phyloP scores from a whole-genome alignment of 1,140 invertebrate genomes.

The Camponotus floridanus region DNA sequence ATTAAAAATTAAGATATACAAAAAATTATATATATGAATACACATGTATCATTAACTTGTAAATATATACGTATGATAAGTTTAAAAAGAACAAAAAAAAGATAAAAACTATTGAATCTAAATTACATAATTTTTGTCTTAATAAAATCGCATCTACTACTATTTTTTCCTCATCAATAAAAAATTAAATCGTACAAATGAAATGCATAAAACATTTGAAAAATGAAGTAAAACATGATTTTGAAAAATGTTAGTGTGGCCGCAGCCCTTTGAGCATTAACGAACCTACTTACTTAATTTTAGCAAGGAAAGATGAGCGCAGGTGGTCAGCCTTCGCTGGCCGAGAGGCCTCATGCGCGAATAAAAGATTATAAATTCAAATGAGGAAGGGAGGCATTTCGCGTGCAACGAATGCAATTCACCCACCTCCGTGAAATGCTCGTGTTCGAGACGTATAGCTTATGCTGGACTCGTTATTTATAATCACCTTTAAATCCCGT shows the following conservation, averaged over 20 bases:
- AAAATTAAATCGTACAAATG: not conserved
- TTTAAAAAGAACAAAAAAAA: not conserved
- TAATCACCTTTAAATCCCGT: not conserved
- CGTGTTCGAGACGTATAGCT: not conserved
- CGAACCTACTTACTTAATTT: constrained; percentile 59
- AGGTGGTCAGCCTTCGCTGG: constrained; percentile 48
- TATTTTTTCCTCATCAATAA: not conserved
- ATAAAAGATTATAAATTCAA: constrained; percentile 67
- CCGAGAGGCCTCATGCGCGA: constrained; percentile 30
- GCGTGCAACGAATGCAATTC: constrained; percentile 41
- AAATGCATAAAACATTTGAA: not conserved
- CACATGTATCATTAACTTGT: too few relatives aligned
- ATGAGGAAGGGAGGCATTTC: constrained; percentile 51
- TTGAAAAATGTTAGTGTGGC: not conserved
- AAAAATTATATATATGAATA: too few relatives aligned
- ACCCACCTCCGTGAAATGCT: constrained; percentile 11
- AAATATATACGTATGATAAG: too few relatives aligned
- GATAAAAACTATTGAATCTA: not conserved
- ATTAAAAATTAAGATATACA: not conserved
- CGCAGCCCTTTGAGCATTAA: constrained; percentile 10
- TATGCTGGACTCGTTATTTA: not conserved
- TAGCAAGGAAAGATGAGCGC: constrained; percentile 57
- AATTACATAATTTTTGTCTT: not conserved
- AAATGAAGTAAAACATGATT: not conserved
- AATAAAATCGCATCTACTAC: not conserved